Percentiles rank a stretch among this genome's conserved stretches.
Evolutionary conservation across 2,113 vertebrate species (phyloP).

Genomic region (Oreochromis tanganicae): DNA sequence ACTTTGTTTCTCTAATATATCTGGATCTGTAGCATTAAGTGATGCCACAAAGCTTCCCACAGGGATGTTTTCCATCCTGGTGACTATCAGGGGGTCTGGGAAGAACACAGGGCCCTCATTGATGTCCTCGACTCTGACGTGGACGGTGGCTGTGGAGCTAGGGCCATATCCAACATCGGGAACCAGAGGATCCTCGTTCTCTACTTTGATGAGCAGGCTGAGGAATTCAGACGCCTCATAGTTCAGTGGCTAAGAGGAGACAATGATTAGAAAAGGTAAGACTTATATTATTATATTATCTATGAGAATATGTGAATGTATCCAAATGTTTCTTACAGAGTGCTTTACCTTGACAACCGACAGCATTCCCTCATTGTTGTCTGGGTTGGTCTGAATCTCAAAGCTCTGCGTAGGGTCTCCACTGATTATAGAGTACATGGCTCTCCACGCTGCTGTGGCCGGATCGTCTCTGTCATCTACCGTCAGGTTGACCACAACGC

Average conservation of each 20-base stretch:
- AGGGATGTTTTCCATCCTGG: slow-evolving; percentile 82
- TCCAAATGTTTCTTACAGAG: neutral
- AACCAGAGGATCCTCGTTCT: slow-evolving; percentile 91
- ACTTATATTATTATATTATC: rapidly evolving
- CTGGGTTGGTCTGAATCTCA: slow-evolving; percentile 89
- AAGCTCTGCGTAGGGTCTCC: slow-evolving; percentile 91
- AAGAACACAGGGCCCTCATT: slow-evolving; percentile 93
- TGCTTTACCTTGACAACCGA: slow-evolving; percentile 88
- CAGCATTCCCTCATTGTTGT: slow-evolving; percentile 96
- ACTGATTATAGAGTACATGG: slow-evolving; percentile 90
- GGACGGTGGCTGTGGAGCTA: slow-evolving; percentile 90
- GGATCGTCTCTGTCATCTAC: slow-evolving; percentile 92
- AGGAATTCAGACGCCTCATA: slow-evolving; percentile 85
- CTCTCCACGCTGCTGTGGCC: slow-evolving; percentile 85
- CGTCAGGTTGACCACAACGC: slow-evolving; percentile 90
- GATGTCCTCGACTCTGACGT: slow-evolving; percentile 84
- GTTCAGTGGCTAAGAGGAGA: slow-evolving; percentile 79
- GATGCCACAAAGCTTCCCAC: slow-evolving; percentile 85
- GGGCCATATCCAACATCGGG: slow-evolving; percentile 83
- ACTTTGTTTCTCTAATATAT: slow-evolving; percentile 85
- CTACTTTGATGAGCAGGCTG: slow-evolving; percentile 89
- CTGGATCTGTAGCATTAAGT: slow-evolving; percentile 89
- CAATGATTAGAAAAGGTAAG: neutral
- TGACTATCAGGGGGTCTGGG: slow-evolving; percentile 87
- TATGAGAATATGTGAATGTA: rapidly evolving